Base-by-base conservation (phyloP, 2,888 invertebrate species). In the Tetragnatha montana region DNA sequence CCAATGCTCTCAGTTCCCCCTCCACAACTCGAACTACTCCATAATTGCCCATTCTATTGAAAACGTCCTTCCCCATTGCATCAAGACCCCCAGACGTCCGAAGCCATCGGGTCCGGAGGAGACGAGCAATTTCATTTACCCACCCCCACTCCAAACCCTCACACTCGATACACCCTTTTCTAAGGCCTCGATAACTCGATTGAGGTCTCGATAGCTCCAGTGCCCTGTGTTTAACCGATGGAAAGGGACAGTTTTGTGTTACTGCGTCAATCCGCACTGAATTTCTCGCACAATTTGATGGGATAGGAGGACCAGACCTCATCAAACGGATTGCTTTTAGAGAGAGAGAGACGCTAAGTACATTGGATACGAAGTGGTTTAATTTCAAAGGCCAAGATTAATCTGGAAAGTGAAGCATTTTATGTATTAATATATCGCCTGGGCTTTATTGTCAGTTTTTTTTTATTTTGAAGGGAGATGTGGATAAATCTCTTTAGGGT, bases 41-140 rank as follows among this genome's bases (percentile, higher is more conserved):
- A 71, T 19, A n/a, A 51, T 60, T 82, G 73, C 12, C 17, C 4
- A 14, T 51, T n/a, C 21, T 60, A 82, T 74, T 60, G 82, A 82
- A 35, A 35, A 35, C 35, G 35, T 35, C 35, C 35, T 35, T 35
- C 35, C 35, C 35, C 35, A 35, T 35, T 35, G 35, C 35, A 35
- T 35, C 35, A 35, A 35, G 35, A 35, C 35, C 35, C 35, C 35
- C 60, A 78, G 85, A 50, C 70, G 74, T 75, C 21, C 75, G 75
- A 14, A 47, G 74, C 19, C 81, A 75, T 19, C 70, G 71, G 19
- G 71, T 84, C 79, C 71, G 22, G 12, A 49, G 35, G 4, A 35
- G 73, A 22, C 60, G 35, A 47, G 60, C 78, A 74, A 86, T 88
- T 88, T 68, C 87, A 88, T 88, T 88, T 87, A 78, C 81, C 70